Base-by-base conservation (phyloP, 1,140 invertebrate species). In the Cydia amplana region DNA sequence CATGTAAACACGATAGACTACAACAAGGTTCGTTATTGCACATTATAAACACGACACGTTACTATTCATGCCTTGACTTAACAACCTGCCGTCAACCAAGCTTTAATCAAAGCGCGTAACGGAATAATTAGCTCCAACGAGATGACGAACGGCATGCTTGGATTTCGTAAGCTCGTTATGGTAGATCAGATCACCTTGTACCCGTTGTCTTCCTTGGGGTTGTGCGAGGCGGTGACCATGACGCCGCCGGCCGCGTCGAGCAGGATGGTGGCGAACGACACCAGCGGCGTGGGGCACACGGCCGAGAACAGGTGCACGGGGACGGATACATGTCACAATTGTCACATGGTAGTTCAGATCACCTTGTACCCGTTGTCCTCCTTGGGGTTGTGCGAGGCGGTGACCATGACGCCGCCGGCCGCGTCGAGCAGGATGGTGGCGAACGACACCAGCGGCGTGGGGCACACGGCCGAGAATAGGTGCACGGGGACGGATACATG, bases 351-450 rank as follows among this genome's bases (percentile, higher is more conserved):
- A n/a, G 49, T 18, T 51, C 49, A 63, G 63, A 3, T 28, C 4
- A 99, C 98, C 94, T 99, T 99, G 87, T 99, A 99, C 5, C 99
- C 99, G 93, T 99, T 99, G 87, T 99, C 99, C 72, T 99, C 95
- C 93, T 99, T 99, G 0, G 98, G 98, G 93, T 99, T 99, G 82
- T 99, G 98, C 0, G 98, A 99, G 0, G 98, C 98, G 28, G 98
- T 99, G 28, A 32, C 28, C 28, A 99, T 98, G 6, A 99, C 94
- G 18, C 98, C 98, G 79, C 95, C 95, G 18, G 95, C 94, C 80
- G 95, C 95, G 67, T 95, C 94, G 20, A 94, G 95, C 77, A 95
- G 93, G 16, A 87, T 82, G n/a, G 98, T 95, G 9, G 94, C 93
- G 92, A 96, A 99, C 1, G 98, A 95, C 73, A 99, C 95, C 90